Conservation (phyloP, 1,140 invertebrate species). For the Brachionus rubens region DNA sequence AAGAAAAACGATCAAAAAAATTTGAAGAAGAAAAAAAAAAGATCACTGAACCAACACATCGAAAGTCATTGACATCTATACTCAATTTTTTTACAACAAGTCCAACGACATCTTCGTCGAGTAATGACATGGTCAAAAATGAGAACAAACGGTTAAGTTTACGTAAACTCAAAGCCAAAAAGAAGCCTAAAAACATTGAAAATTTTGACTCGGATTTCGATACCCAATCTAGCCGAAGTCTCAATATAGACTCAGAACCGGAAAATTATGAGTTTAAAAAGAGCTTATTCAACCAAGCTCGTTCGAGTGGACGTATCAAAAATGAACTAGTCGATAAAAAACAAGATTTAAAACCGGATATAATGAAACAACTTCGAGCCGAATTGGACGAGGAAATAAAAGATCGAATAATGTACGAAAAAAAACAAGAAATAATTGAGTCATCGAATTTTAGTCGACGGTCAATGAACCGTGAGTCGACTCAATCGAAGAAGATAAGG, state of each 20-base stretch:
- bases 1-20: constrained; percentile 9
- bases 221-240: neutral
- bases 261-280: neutral
- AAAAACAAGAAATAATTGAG: neutral
- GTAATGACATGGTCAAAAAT: neutral
- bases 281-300: neutral
- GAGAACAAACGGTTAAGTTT: constrained; percentile 30
- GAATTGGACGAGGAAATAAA: constrained; percentile 45
- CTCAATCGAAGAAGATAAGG: neutral
- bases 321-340: constrained; percentile 23
- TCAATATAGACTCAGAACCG: neutral
- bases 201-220: neutral
- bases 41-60: neutral
- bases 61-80: constrained; percentile 8
- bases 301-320: constrained; percentile 2
- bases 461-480: neutral
- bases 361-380: constrained; percentile 7
- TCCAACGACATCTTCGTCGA: neutral
- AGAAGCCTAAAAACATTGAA: constrained; percentile 17
- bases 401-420: neutral
- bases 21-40: constrained; percentile 33
- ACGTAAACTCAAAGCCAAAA: constrained; percentile 21
- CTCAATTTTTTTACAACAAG: neutral
- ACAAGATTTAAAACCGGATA: neutral
- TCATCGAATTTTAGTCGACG: neutral